Evolutionary conservation across 2,888 invertebrate genomes (phyloP).

Genomic region (Thelaira solivaga): DNA sequence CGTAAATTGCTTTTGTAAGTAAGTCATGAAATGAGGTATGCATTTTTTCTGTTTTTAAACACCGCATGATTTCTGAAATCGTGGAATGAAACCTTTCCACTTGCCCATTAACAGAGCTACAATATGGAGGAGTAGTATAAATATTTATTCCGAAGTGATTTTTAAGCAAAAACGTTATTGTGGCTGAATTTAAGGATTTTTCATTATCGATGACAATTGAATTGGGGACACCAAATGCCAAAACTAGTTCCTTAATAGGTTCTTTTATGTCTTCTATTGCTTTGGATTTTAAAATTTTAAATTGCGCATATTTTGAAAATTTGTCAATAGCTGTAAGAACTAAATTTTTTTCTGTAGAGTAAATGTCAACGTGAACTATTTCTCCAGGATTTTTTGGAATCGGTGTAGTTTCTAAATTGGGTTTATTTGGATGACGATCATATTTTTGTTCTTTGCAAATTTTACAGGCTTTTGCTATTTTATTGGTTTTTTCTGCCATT

Average conservation of each 20-base stretch:
- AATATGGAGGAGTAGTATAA: slow-evolving; percentile 31
- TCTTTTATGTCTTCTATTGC: background rate
- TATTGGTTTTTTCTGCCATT: slow-evolving; percentile 10
- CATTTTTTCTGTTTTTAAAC: slow-evolving; percentile 9
- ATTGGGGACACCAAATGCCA: slow-evolving; percentile 26
- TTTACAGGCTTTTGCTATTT: background rate
- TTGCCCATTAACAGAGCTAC: slow-evolving; percentile 25
- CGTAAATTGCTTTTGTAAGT: slow-evolving; percentile 5
- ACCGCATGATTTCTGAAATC: too few species aligned
- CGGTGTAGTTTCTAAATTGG: background rate
- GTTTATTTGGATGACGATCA: background rate
- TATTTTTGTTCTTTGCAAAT: background rate
- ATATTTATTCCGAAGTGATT: slow-evolving; percentile 17
- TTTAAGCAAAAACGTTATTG: slow-evolving; percentile 20
- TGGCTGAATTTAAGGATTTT: slow-evolving; percentile 24
- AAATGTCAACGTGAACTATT: background rate
- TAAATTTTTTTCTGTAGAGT: background rate
- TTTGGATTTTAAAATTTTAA: background rate
- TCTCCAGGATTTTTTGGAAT: background rate
- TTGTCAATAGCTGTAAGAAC: background rate
- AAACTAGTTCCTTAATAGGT: slow-evolving; percentile 1
- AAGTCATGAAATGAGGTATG: slow-evolving; percentile 15
- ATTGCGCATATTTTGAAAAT: background rate
- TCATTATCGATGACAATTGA: slow-evolving; percentile 37
- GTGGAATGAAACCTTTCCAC: slow-evolving; percentile 34